phyloP scores from a whole-genome alignment of 2,113 vertebrate species.

The Ailuropoda melanoleuca region DNA sequence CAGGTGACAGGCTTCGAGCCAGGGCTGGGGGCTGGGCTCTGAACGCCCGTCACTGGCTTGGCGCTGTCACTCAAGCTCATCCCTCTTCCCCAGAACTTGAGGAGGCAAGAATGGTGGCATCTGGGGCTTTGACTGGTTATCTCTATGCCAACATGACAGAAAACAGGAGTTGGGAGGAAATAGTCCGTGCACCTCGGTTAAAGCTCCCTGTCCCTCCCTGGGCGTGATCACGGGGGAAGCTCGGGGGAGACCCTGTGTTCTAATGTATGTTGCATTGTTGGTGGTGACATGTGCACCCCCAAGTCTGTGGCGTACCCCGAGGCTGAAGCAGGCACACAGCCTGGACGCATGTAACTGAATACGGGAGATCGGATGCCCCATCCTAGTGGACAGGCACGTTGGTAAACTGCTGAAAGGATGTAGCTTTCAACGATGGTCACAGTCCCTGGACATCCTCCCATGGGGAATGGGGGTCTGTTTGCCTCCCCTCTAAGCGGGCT shows the following conservation, averaged over 20 bases:
- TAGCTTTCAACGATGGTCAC: fast-evolving
- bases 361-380: fast-evolving
- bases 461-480: fast-evolving
- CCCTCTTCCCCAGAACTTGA: background rate
- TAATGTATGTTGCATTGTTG: fast-evolving
- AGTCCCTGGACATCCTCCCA: background rate
- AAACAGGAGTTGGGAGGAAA: background rate
- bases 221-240: background rate
- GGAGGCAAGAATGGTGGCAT: no score
- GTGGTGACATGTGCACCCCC: background rate
- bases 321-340: no score
- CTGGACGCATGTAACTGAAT: background rate
- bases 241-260: background rate
- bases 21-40: background rate
- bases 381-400: fast-evolving
- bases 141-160: background rate
- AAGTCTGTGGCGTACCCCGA: fast-evolving
- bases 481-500: no score
- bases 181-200: no score
- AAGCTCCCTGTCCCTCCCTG: background rate
- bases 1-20: background rate
- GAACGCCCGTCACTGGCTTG: background rate
- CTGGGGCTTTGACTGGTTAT: background rate
- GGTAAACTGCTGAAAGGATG: background rate
- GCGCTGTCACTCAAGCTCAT: background rate